Evolutionary conservation across 2,113 vertebrate genomes (phyloP), one percentile per base, ranked within the genome.

Genomic region (Mormoops blainvillei): DNA sequence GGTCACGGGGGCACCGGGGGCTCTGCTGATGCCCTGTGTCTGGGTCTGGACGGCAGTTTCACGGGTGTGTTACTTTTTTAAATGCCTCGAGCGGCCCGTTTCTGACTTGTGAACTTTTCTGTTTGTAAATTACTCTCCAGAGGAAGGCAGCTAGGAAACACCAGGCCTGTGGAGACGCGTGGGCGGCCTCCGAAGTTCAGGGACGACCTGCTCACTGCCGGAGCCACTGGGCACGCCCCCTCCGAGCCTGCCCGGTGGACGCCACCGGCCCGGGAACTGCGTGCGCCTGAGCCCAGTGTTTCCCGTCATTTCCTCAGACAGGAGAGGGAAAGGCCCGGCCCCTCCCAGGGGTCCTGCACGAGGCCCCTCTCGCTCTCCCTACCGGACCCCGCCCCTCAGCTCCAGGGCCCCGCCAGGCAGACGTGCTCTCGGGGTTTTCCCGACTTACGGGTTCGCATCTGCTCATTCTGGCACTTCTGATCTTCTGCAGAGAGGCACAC

Each of bases 141-240:
- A 8, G 77, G 52, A 71, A 18, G 13, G 6, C 14, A n/a, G 2
- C n/a, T 18, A 0, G 45, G 2, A 38, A 14, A 28, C 52, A 52
- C n/a, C 7, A 3, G 1, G 9, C 9, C 24, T 65, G 0, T 20
- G 31, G 24, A 28, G 24, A 65, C 1, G 0, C 1, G 1, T 0
- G 8, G 7, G 45, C 4, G 3, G 1, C 9, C 58, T 19, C 3
- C 2, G 22, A 28, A n/a, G 52, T 0, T 4, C 15, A 3, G 15
- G 0, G 19, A 0, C 1, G 2, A 0, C 3, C 9, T 10, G 36
- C 7, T 5, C 0, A 0, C 58, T 1, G 13, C 38, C 36, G 0
- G 5, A 6, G 12, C 48, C 48, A 6, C 48, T 15, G 43, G 6
- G 14, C n/a, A 26, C 4, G 2, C 19, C 48, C 2, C 2, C 19